Percentiles rank a stretch among this genome's conserved stretches.
phyloP scores from a whole-genome alignment of 2,113 vertebrate species.

The Ceyx cyanopectus region DNA sequence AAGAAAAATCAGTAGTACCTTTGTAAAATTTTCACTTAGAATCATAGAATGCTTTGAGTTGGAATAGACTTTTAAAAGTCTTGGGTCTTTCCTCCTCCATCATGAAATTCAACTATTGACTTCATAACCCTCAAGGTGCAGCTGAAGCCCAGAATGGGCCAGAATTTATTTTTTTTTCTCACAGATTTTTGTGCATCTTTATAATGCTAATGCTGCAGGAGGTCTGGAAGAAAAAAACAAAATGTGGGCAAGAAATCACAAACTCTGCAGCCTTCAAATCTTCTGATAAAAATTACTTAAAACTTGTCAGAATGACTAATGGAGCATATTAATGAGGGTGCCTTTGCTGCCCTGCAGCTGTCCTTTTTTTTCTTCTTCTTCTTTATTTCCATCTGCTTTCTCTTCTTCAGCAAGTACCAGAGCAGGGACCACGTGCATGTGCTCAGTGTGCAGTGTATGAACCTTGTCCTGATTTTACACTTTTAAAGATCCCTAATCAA shows the following conservation, averaged over 20 bases:
- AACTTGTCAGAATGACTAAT: neutral
- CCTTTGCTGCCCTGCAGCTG: neutral
- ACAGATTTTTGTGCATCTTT: neutral
- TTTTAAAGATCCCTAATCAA: neutral
- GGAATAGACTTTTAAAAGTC: neutral
- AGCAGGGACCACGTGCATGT: neutral
- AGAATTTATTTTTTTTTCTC: neutral
- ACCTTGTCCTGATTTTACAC: neutral
- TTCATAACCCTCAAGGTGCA: neutral
- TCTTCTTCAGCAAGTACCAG: neutral
- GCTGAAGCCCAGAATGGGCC: neutral
- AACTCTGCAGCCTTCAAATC: neutral
- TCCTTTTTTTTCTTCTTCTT: constrained; percentile 1
- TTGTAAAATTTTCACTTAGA: neutral
- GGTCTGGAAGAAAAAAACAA: neutral
- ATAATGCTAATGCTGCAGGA: neutral
- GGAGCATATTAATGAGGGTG: neutral
- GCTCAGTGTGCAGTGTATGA: neutral
- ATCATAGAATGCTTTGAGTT: neutral
- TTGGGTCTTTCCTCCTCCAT: neutral
- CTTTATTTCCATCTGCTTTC: neutral
- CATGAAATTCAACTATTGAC: neutral
- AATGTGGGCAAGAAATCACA: neutral
- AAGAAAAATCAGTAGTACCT: neutral
- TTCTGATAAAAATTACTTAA: constrained; percentile 3